Evolutionary conservation across 2,113 vertebrate genomes (phyloP), one percentile per base, ranked within the genome.

Genomic region (Periophthalmus modestus): DNA sequence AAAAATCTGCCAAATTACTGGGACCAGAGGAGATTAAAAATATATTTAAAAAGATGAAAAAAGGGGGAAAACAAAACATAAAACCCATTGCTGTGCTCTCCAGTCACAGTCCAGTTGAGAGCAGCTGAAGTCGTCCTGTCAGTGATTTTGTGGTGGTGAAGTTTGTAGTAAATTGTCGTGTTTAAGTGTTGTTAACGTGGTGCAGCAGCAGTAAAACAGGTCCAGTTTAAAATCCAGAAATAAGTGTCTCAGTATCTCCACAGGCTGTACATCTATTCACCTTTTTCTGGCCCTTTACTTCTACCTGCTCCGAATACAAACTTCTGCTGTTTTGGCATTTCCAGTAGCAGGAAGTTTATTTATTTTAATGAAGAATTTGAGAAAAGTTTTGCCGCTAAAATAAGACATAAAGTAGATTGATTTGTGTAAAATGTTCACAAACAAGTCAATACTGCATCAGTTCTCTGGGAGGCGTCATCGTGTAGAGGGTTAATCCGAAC

Each of bases 211-310:
- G 39, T 46, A 48, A 67, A 66, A 24, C 43, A 14, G 16, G 46
- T 74, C 75, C 70, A 71, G 43, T 81, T 73, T 34, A 19, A 28
- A n/a, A 55, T 61, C 33, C n/a, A 66, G 14, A 69, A 59, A 47
- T 52, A 58, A 57, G 72, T n/a, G 5, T 57, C 28, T 4, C 4
- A 36, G 36, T 36, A 13, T 69, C 18, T 70, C 19, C 7, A 21
- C 9, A 55, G 52, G n/a, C 19, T 55, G 39, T 43, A 10, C 0
- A 9, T 43, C 39, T 43, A 43, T 43, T 43, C 39, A 43, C 39
- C 39, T 43, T 43, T 11, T 43, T 43, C 39, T 10, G 7, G 7
- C 39, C 0, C 9, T 10, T 39, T 39, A 43, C 10, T 43, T 43
- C 39, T 43, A 43, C 10, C 39, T 43, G 39, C 9, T 43, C 3